Base-by-base conservation (phyloP, 2,888 invertebrate genomes). In the Aethes cnicana region DNA sequence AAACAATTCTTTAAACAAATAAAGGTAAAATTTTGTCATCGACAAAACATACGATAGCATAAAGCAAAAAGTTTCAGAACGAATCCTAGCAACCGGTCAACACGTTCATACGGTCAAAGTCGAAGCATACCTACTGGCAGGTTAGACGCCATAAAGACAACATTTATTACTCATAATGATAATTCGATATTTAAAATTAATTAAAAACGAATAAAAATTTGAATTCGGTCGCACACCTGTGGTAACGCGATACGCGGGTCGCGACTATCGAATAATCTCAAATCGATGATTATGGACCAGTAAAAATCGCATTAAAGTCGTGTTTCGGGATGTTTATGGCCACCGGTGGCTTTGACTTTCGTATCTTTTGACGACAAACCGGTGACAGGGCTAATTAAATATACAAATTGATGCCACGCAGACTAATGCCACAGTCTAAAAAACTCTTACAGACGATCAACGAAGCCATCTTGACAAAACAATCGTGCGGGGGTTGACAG, bases 201-300 rank as follows among this genome's bases (percentile, higher is more conserved):
- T 59, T 64, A 57, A 57, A 46, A 61, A 60, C 52, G 48, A 43
- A 58, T 56, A 59, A 46, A 58, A 41, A 52, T 72, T 67, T 61
- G 54, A 62, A 58, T 66, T 57, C 47, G 33, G 30, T 9, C 47
- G 66, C 61, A 74, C 78, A 79, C 78, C 77, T 79, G 78, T 67
- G 55, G 79, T 63, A 73, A 81, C 54, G 2, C 37, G 74, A 81
- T 59, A 70, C 64, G 16, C 33, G 56, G 53, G 58, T 49, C 54
- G 52, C 53, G 11, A 30, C n/a, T 50, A 37, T 44, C 43, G 30
- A 23, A 37, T 50, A 33, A 28, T 42, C 53, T 55, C 66, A 65
- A 68, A 72, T 46, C 52, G 52, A 46, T 46, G 44, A 26, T 52
- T 41, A 32, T 21, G 32, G 25, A 30, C 17, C 17, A 52, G 39